Base-by-base conservation (phyloP, 2,888 invertebrate species). In the Melanophora roralis region DNA sequence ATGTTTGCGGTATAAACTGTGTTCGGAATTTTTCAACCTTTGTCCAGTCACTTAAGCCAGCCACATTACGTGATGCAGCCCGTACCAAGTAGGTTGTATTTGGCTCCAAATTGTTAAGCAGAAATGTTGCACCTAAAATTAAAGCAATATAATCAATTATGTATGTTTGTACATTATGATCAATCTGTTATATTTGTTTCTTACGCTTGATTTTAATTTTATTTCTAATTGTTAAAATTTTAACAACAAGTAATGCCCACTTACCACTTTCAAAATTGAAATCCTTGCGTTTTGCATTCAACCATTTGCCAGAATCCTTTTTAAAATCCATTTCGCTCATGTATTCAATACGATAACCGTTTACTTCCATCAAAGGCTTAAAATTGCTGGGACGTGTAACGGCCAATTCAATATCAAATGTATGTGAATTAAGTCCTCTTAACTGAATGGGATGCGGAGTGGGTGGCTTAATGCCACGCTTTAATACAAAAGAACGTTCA, bases 21-120 rank as follows among this genome's bases (percentile, higher is more conserved):
- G 90, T 90, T 72, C 78, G 85, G 81, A 89, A 89, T 78, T 86
- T 86, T 80, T 87, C 87, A 55, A 88, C 88, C 59, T 84, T 86
- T 43, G 89, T 89, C 82, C 86, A 90, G 81, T 90, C 89, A 79
- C 90, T 90, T 67, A 91, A 86, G n/a, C 92, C 92, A 9, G 92
- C 92, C 19, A 89, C 86, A 84, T 92, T 93, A 68, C 89, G 89
- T 1, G 92, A 91, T 34, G 92, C 92, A 1, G 91, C 92, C 62
- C 91, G 88, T 77, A 92, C 89, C 73, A 91, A 89, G 83, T 92
- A 93, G 36, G 89, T 89, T 1, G 92, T 92, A 81, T 91, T 90
- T 32, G 89, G 88, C 21, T 89, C 86, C 47, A 93, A 86, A 62
- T 91, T 88, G 14, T 87, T 88, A 47, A 93, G 85, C 4, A 90